These are phyloP conservation scores for Sitobion miscanthi DNA, from an alignment of 1,140 invertebrate genomes.

Conservation along the genomic window DNA sequence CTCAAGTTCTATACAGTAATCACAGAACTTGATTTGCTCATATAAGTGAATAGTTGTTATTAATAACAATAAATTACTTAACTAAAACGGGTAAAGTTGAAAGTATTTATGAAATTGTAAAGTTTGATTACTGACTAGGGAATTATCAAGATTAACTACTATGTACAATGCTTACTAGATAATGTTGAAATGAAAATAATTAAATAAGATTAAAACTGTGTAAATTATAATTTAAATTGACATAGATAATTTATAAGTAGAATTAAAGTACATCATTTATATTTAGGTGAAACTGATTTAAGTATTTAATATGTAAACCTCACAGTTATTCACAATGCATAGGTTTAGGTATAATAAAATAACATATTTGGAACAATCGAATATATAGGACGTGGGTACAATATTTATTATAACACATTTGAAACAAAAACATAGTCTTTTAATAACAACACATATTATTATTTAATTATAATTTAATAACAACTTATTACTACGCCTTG, in stretches of 20 bases:
- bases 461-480: not conserved
- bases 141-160: not conserved
- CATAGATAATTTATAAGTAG: not conserved
- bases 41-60: not conserved
- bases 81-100: not conserved
- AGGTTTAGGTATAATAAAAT: not conserved
- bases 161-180: not conserved
- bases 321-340: not conserved
- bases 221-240: not conserved
- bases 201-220: not conserved
- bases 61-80: not conserved
- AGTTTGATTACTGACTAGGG: not conserved
- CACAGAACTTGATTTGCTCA: not conserved
- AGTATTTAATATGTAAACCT: not conserved
- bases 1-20: not conserved
- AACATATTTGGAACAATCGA: not conserved
- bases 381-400: not conserved
- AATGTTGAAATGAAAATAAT: not conserved
- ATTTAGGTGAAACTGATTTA: not conserved
- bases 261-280: not conserved
- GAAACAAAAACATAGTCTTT: not conserved
- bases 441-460: not conserved
- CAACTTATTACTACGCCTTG: too few relatives aligned
- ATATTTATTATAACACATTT: not conserved
- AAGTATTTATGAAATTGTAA: not conserved